A percentile compares a stretch with the other conserved stretches of the same genome.
Conservation (phyloP, 1,140 invertebrate genomes). For the Drosophila hydei region DNA sequence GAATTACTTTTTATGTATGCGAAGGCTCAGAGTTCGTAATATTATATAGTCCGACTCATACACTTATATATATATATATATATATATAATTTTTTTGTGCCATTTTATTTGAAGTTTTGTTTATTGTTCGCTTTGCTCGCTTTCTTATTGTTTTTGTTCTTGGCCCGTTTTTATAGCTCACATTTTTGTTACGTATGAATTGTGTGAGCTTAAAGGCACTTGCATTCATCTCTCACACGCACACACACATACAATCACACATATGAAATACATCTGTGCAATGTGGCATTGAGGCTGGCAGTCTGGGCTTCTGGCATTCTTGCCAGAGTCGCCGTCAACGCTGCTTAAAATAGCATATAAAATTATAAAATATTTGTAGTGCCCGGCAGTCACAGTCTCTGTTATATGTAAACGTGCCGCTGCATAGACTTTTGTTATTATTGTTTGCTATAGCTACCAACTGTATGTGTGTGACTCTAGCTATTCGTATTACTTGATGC, state of each 20-base stretch:
- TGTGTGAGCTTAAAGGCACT: constrained; percentile 46
- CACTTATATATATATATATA: neutral
- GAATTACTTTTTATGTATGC: constrained; percentile 59
- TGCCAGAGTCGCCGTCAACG: constrained; percentile 14
- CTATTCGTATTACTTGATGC: neutral
- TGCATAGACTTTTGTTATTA: constrained; percentile 3
- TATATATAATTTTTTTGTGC: constrained; percentile 3
- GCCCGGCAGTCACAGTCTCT: constrained; percentile 27
- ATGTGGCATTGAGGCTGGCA: constrained; percentile 14
- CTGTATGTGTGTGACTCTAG: neutral
- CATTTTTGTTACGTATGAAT: constrained; percentile 34
- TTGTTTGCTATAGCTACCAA: constrained; percentile 26
- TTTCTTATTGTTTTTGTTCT: constrained; percentile 37
- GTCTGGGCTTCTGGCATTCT: constrained; percentile 17
- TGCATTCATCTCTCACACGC: constrained; percentile 57
- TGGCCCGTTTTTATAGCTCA: constrained; percentile 59
- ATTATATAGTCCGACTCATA: constrained; percentile 24
- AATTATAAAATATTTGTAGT: constrained; percentile 76
- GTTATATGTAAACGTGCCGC: constrained; percentile 10
- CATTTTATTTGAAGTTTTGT: constrained; percentile 41
- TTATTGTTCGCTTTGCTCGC: constrained; percentile 21
- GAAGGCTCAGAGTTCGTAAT: constrained; percentile 11
- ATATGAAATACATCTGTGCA: constrained; percentile 18
- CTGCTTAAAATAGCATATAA: constrained; percentile 62
- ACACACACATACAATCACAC: constrained; percentile 30